Evolutionary conservation across 2,888 invertebrate genomes (phyloP), one percentile per base, ranked within the genome.

Genomic region (Netelia fuscicornis): DNA sequence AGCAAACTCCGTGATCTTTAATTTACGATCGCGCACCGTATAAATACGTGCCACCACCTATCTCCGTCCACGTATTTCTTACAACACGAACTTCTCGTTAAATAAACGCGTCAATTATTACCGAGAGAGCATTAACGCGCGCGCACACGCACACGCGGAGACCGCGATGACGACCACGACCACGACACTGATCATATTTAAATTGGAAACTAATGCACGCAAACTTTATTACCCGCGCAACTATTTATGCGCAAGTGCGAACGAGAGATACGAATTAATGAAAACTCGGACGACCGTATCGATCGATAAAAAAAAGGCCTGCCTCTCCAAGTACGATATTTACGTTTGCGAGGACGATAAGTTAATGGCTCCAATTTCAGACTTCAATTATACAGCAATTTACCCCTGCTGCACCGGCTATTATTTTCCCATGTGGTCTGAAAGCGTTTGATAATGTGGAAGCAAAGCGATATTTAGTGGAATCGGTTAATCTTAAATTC

Each of bases 401-500:
- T 65, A 9, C 23, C 23, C 20, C 13, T 17, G 54, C 52, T 44
- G 13, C 23, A 52, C 23, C 20, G 60, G n/a, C 54, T 58, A 48
- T 72, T 81, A 64, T 77, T 74, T 80, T 81, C 64, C 37, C 67
- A 78, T 81, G 58, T 37, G 65, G 54, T 71, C 60, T 64, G 71
- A 72, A 60, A 52, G 71, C 48, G 20, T 67, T 71, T 71, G 54
- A 71, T 13, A 20, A 65, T 71, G 67, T 44, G 23, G 70, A 58
- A 80, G 80, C 44, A 25, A 58, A 54, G 20, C 44, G 83, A 76
- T 84, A 81, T 81, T 81, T 72, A 84, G 81, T 75, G 56, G 75
- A 70, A 75, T 71, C 81, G 71, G 70, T 86, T 81, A 75, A 84
- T 86, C 81, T 75, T 78, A 44, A 81, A 86, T 81, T 84, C 78